A percentile compares a stretch with the other conserved stretches of the same genome.
These are phyloP conservation scores for Frankliniella fusca DNA, from an alignment of 2,888 invertebrate genomes.

Conservation along the genomic window DNA sequence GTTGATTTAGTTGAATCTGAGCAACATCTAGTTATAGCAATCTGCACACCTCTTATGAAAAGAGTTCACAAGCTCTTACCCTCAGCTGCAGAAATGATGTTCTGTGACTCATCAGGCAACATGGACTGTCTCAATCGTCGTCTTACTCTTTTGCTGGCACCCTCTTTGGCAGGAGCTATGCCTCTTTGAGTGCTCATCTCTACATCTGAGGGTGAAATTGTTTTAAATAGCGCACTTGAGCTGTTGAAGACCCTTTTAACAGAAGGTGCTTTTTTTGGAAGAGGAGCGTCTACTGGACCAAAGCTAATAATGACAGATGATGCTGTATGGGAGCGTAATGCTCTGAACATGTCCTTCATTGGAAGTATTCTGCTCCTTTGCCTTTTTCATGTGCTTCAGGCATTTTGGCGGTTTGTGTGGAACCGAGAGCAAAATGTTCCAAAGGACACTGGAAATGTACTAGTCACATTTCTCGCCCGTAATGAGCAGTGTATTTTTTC, in stretches of 20 bases:
- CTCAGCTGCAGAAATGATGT: neutral
- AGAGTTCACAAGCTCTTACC: neutral
- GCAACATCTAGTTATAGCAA: neutral
- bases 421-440: neutral
- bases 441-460: too few species aligned
- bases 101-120: neutral
- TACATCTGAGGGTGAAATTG: too few species aligned
- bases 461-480: too few species aligned
- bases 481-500: too few species aligned
- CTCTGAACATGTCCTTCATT: neutral
- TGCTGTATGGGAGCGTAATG: neutral
- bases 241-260: neutral
- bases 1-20: neutral
- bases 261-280: neutral
- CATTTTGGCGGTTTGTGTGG: neutral
- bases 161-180: too few species aligned
- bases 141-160: too few species aligned
- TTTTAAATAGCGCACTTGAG: neutral
- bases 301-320: neutral
- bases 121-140: too few species aligned
- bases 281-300: neutral
- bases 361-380: neutral
- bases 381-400: neutral
- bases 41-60: neutral
- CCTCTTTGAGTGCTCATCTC: too few species aligned